phyloP scores from a whole-genome alignment of 2,797 vertebrate genomes.

The Forpus xanthops region DNA sequence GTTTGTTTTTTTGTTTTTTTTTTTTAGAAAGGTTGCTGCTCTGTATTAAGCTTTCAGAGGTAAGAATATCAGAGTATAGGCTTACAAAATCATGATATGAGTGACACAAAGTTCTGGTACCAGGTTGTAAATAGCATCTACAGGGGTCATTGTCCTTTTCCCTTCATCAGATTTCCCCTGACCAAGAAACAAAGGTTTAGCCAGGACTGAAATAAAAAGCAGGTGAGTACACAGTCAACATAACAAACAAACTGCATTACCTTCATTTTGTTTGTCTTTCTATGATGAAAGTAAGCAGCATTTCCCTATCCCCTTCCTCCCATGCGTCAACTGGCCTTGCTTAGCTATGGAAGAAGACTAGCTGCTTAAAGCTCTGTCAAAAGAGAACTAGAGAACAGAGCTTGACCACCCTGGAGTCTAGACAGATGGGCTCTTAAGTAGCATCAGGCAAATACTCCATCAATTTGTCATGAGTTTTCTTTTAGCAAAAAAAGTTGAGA shows the following conservation, averaged over 20 bases:
- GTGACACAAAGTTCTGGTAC: background rate
- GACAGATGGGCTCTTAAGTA: background rate
- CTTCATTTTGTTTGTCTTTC: background rate
- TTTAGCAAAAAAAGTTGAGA: background rate
- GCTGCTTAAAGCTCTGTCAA: background rate
- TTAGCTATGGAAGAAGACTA: background rate
- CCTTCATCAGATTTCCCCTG: background rate
- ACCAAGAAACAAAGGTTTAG: background rate
- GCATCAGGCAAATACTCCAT: background rate
- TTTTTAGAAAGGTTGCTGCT: background rate
- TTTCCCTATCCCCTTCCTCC: background rate
- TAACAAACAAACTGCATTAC: background rate
- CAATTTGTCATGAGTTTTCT: background rate
- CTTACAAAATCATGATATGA: background rate
- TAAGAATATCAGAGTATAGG: background rate
- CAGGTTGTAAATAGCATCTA: background rate
- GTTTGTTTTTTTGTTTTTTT: accelerated
- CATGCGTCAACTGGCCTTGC: background rate
- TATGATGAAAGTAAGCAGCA: background rate
- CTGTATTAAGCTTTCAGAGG: background rate
- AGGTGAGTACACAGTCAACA: background rate
- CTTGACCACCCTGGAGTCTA: background rate
- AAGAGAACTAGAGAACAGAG: background rate
- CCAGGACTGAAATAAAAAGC: background rate
- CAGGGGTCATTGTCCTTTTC: background rate